Evolutionary conservation across 2,888 invertebrate species (phyloP).

Genomic region (Smittia aterrima): DNA sequence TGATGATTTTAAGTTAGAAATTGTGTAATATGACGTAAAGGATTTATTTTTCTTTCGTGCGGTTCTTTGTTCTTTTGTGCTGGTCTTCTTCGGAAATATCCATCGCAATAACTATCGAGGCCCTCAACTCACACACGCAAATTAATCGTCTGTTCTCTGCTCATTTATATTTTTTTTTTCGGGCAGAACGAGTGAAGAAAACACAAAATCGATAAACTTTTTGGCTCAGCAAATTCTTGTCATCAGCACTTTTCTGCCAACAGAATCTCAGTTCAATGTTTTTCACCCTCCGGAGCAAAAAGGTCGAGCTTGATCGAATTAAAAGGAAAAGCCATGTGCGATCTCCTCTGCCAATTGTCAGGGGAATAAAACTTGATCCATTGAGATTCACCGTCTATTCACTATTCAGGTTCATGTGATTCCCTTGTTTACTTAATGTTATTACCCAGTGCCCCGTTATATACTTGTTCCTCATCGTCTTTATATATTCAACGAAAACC

Average conservation of each 20-base stretch:
- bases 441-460: slow-evolving; percentile 1
- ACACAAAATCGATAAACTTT: background rate
- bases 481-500: slow-evolving; percentile 5
- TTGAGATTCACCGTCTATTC: background rate
- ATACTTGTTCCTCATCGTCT: background rate
- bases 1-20: too few species aligned
- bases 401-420: background rate
- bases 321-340: slow-evolving; percentile 1
- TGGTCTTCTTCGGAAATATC: background rate
- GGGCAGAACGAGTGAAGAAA: background rate
- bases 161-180: background rate
- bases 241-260: background rate
- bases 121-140: background rate
- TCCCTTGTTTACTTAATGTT: slow-evolving; percentile 16
- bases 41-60: background rate
- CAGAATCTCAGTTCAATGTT: background rate
- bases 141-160: background rate
- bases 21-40: background rate
- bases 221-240: background rate
- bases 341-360: background rate
- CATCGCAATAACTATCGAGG: background rate
- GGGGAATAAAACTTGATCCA: slow-evolving; percentile 3
- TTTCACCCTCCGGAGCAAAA: background rate
- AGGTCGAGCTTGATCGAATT: background rate
- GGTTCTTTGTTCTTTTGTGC: slow-evolving; percentile 2